These are phyloP conservation scores for Leptinotarsa juncta DNA, from an alignment of 2,888 invertebrate genomes.

Conservation along the genomic window DNA sequence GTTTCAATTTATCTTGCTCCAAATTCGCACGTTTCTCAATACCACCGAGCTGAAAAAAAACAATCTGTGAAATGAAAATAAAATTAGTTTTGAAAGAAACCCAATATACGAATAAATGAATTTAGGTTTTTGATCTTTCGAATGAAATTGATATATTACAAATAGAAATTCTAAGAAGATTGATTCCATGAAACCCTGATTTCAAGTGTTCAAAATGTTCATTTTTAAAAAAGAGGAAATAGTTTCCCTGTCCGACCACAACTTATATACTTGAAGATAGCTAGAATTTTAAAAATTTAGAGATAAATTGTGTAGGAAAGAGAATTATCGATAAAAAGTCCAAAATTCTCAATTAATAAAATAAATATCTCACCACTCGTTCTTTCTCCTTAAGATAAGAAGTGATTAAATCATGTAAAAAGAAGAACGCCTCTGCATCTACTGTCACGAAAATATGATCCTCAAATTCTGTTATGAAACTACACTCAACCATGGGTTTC, in stretches of 20 bases:
- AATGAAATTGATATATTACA: too few relatives aligned
- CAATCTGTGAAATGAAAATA: slow-evolving; percentile 23
- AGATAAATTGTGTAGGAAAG: too few relatives aligned
- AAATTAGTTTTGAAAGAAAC: background rate
- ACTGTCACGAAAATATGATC: slow-evolving; percentile 98
- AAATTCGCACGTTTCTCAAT: slow-evolving; percentile 52
- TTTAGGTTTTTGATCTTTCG: background rate
- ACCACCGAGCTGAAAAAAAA: slow-evolving; percentile 52
- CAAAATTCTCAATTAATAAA: background rate
- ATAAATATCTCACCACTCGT: slow-evolving; percentile 71
- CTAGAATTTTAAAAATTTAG: too few relatives aligned
- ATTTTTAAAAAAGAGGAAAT: too few relatives aligned
- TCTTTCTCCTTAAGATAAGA: slow-evolving; percentile 96
- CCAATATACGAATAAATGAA: background rate
- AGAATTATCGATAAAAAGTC: background rate
- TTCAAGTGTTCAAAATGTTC: too few relatives aligned
- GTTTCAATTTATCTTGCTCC: slow-evolving; percentile 53
- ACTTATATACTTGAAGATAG: too few relatives aligned
- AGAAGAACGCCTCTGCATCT: slow-evolving; percentile 98
- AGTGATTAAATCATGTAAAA: slow-evolving; percentile 95
- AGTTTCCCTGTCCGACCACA: too few relatives aligned
- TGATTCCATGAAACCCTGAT: too few relatives aligned
- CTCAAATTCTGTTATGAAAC: slow-evolving; percentile 98
- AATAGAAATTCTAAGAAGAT: too few relatives aligned
- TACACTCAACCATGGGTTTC: slow-evolving; percentile 93